Evolutionary conservation across 2,888 invertebrate genomes (phyloP), one percentile per base, ranked within the genome.

Genomic region (Ferrisia virgata): DNA sequence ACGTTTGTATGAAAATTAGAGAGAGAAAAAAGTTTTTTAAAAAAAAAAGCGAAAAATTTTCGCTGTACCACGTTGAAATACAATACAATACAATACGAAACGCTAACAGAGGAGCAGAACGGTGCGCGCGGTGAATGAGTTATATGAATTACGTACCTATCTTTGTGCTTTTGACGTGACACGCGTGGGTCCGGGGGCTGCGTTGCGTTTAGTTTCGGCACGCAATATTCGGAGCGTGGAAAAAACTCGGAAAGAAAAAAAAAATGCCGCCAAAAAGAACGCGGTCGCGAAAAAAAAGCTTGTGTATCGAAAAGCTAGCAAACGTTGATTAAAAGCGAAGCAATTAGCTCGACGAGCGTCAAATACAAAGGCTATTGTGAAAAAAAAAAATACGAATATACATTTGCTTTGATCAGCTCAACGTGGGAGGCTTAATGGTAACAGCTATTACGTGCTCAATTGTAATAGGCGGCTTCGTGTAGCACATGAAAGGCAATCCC

Each of bases 401-500:
- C 36, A 33, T 53, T 79, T 43, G 40, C 80, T 80, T 80, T 80
- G 80, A 80, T 80, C 80, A 80, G 80, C 18, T 80, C 31, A 15
- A 80, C 28, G 80, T 43, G 43, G 80, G 47, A 47, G 47, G 80
- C 53, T 47, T 53, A 53, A 53, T 43, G 39, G 80, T 80, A 80
- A 80, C 80, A 80, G 80, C 80, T 80, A 80, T 80, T 80, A 80
- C 80, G 80, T 80, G 80, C 80, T 80, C 80, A 47, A 43, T 80
- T 80, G 80, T 15, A 47, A 47, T 33, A 80, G 80, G 80, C 80
- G 80, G 80, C 80, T 47, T 5, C 39, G 78, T 53, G 18, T 25
- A 8, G 31, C 53, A 22, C 79, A 80, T 53, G 22, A 80, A 80
- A 53, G 47, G n/a, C 33, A 31, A 33, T 28, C 36, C 64, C 28